Percentiles rank a stretch among this genome's conserved stretches.
Conservation (phyloP, 2,113 vertebrate genomes). For the Thalassarche chlororhynchos region DNA sequence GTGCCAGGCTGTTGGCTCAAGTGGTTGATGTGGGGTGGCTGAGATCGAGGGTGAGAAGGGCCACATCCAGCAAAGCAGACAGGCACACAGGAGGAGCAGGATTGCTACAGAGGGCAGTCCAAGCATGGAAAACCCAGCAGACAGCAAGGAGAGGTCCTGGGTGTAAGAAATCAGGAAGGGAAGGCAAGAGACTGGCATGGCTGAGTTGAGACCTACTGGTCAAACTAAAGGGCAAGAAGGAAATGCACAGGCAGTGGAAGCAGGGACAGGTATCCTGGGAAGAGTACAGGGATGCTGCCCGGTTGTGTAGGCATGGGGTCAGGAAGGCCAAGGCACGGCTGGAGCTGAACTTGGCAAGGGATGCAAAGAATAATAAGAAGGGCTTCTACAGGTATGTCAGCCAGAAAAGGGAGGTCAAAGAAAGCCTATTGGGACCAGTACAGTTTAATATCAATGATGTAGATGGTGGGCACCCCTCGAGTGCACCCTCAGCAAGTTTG, state of each 20-base stretch:
- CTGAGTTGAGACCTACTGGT: neutral
- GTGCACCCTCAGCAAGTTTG: neutral
- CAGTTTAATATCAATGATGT: neutral
- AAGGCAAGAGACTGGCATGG: neutral
- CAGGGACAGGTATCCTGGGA: neutral
- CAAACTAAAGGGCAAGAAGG: neutral
- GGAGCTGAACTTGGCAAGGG: neutral
- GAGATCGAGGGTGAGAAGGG: neutral
- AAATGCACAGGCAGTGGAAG: neutral
- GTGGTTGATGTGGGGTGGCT: neutral
- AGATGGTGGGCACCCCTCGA: neutral
- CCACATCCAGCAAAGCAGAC: neutral
- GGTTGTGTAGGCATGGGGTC: neutral
- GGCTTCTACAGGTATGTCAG: neutral
- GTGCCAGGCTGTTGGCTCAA: neutral
- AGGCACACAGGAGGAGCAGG: neutral
- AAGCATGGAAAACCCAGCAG: neutral
- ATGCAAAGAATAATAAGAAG: neutral
- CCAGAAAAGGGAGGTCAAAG: neutral
- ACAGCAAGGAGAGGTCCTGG: neutral
- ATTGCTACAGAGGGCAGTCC: neutral
- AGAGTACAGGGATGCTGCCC: neutral
- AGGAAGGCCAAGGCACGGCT: neutral
- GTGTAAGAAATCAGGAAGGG: neutral
- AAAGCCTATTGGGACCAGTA: neutral